Evolutionary conservation across 2,888 invertebrate genomes (phyloP).

Genomic region (Muschampia plurimacula): DNA sequence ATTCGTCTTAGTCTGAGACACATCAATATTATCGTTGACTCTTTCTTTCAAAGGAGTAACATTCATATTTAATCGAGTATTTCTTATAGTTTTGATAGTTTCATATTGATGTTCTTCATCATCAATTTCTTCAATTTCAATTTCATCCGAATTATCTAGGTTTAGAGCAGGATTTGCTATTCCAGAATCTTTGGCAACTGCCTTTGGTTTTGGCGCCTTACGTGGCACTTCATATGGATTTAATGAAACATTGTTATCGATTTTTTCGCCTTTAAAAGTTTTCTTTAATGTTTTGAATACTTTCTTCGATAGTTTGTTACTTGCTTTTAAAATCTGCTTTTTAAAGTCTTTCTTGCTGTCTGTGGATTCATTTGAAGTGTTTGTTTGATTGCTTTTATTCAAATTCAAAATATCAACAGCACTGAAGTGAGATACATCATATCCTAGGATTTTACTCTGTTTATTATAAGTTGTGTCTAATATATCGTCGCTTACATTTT

Average conservation of each 20-base stretch:
- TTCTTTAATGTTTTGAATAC: constrained; percentile 77
- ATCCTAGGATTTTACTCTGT: constrained; percentile 80
- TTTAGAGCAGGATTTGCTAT: constrained; percentile 78
- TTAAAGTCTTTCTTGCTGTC: constrained; percentile 71
- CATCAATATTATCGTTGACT: constrained; percentile 59
- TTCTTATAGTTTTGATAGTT: constrained; percentile 74
- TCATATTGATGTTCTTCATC: constrained; percentile 77
- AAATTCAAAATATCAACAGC: constrained; percentile 76
- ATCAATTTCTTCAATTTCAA: constrained; percentile 73
- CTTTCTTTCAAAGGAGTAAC: constrained; percentile 73
- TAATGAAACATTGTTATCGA: constrained; percentile 59
- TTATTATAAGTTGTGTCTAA: constrained; percentile 67
- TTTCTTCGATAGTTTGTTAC: constrained; percentile 75
- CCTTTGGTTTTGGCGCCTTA: constrained; percentile 66
- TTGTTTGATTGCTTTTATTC: constrained; percentile 62
- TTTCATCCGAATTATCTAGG: constrained; percentile 78
- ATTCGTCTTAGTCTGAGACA: constrained; percentile 63
- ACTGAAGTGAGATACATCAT: constrained; percentile 77
- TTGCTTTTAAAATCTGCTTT: constrained; percentile 68
- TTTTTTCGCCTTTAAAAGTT: constrained; percentile 76
- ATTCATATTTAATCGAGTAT: constrained; percentile 75
- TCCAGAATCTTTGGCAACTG: constrained; percentile 64
- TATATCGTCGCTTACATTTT: constrained; percentile 65
- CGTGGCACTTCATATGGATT: constrained; percentile 82
- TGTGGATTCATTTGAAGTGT: constrained; percentile 68